Conservation (phyloP, 2,113 vertebrate species). For the Deroptyus accipitrinus region DNA sequence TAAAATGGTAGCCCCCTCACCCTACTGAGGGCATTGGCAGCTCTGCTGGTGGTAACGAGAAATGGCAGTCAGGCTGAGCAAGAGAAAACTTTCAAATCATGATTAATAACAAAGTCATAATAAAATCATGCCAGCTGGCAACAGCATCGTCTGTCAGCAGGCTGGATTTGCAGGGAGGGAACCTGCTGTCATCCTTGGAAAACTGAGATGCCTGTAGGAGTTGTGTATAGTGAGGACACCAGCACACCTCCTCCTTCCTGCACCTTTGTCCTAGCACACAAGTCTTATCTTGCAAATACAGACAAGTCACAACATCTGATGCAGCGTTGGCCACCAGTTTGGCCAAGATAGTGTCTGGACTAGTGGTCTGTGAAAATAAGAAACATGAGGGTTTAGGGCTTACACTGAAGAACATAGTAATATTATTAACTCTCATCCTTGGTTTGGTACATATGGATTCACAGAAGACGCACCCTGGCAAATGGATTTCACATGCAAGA, state of each 20-base stretch:
- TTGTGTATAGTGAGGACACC: neutral
- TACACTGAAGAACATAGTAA: neutral
- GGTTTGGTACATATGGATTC: neutral
- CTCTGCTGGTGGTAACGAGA: neutral
- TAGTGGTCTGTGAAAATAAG: neutral
- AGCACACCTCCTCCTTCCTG: neutral
- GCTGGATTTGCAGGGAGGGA: neutral
- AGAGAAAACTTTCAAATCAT: neutral
- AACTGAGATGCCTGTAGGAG: neutral
- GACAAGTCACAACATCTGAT: neutral
- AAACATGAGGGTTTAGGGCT: accelerated
- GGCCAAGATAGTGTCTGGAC: neutral
- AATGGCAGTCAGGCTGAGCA: neutral
- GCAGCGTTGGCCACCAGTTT: neutral
- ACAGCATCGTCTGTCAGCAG: neutral
- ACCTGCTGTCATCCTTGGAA: neutral
- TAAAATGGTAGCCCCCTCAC: neutral
- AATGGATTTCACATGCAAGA: neutral
- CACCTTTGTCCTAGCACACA: neutral
- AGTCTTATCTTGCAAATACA: neutral
- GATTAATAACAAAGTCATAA: slow-evolving; percentile 30
- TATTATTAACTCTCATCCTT: neutral
- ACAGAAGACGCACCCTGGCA: neutral
- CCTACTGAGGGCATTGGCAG: neutral
- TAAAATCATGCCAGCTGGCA: slow-evolving; percentile 29